Evolutionary conservation across 2,888 invertebrate genomes (phyloP).

Genomic region (Trichogramma evanescens): DNA sequence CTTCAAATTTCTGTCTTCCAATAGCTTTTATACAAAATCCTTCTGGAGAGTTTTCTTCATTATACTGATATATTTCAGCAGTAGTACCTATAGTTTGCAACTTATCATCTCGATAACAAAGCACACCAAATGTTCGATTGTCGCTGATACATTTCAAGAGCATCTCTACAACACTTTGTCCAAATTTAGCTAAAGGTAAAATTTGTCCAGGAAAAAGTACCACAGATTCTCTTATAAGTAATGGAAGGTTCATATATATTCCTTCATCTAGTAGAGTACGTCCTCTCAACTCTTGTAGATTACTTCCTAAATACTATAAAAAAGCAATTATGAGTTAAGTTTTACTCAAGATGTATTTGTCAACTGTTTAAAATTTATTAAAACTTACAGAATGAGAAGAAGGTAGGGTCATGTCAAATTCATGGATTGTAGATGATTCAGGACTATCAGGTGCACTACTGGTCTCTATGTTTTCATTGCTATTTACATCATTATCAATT

Average conservation of each 20-base stretch:
- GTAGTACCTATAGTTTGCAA: constrained; percentile 33
- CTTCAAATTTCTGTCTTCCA: constrained; percentile 68
- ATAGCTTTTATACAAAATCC: constrained; percentile 65
- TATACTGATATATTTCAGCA: constrained; percentile 52
- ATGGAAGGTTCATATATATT: constrained; percentile 51
- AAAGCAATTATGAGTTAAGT: constrained; percentile 11
- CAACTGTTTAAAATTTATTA: constrained; percentile 3
- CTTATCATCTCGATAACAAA: constrained; percentile 49
- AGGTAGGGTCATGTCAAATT: constrained; percentile 52
- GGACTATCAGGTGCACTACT: not conserved
- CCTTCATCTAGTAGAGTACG: constrained; percentile 58
- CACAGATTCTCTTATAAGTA: constrained; percentile 56
- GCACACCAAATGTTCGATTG: constrained; percentile 61
- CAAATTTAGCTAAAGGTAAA: constrained; percentile 61
- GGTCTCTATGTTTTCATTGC: not conserved
- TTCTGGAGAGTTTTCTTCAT: constrained; percentile 48
- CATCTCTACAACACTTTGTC: constrained; percentile 53
- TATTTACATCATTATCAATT: not conserved
- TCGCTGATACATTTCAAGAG: constrained; percentile 54
- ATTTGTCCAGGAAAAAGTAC: constrained; percentile 74
- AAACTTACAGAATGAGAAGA: constrained; percentile 52
- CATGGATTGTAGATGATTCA: not conserved
- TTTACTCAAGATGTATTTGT: not conserved
- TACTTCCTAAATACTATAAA: constrained; percentile 54
- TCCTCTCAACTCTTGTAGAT: constrained; percentile 58